A percentile compares a stretch with the other conserved stretches of the same genome.
Evolutionary conservation across 1,140 invertebrate genomes (phyloP).

Genomic region (Aphelenchoides avenae): DNA sequence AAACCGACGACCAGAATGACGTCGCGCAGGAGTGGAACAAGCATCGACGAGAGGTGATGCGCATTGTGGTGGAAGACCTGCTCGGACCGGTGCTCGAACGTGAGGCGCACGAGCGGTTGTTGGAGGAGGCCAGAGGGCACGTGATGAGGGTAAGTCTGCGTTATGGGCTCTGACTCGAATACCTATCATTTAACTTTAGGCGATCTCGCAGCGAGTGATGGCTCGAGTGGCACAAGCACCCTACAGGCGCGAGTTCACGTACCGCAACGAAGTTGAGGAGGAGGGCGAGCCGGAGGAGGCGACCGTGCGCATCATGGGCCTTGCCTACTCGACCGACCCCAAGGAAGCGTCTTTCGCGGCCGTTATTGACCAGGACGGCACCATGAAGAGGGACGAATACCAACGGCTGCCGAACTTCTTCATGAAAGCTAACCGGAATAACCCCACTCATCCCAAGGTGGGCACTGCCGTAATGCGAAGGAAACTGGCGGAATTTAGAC

Average conservation of each 20-base stretch:
- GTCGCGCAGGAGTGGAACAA: conserved; percentile 90
- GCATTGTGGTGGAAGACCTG: conserved; percentile 78
- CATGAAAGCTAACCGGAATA: conserved; percentile 71
- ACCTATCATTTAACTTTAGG: not conserved
- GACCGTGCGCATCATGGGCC: conserved; percentile 77
- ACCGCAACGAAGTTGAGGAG: conserved; percentile 62
- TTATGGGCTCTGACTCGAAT: not conserved
- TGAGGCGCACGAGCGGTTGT: conserved; percentile 75
- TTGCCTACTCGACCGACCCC: conserved; percentile 81
- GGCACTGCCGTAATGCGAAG: not conserved
- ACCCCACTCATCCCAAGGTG: conserved; percentile 69
- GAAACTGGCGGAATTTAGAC: conserved; percentile 10
- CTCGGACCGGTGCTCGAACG: conserved; percentile 81
- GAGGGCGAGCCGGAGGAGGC: conserved; percentile 81
- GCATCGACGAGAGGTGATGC: conserved; percentile 77
- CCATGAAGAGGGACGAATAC: conserved; percentile 80
- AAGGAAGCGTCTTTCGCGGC: conserved; percentile 82
- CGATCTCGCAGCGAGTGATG: conserved; percentile 8
- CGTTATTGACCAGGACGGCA: conserved; percentile 78
- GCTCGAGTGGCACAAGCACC: conserved; percentile 5
- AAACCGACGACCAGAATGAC: conserved; percentile 24
- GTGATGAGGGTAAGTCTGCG: conserved; percentile 67
- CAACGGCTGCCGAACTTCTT: conserved; percentile 77
- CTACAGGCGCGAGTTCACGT: conserved; percentile 40
- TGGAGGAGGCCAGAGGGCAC: conserved; percentile 81